Conservation (phyloP, 2,797 vertebrate species). For the Catamblyrhynchus diadema region DNA sequence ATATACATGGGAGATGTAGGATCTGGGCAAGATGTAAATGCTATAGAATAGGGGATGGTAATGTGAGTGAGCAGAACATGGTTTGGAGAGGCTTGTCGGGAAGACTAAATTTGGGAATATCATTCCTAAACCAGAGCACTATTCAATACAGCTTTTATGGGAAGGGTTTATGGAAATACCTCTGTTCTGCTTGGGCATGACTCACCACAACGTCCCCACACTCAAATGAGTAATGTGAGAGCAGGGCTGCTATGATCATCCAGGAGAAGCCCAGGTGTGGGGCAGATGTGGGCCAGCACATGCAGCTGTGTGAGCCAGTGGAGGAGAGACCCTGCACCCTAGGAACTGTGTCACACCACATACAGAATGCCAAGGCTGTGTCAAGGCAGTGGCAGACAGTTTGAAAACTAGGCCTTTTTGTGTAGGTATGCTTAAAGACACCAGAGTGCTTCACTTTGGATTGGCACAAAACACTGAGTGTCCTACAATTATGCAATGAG, state of each 20-base stretch:
- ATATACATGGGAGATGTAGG: fast-evolving
- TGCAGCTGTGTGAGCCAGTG: fast-evolving
- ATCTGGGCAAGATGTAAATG: neutral
- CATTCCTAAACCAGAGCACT: neutral
- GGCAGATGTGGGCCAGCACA: neutral
- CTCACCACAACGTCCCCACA: neutral
- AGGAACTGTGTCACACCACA: fast-evolving
- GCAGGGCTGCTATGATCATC: neutral
- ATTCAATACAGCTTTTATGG: neutral
- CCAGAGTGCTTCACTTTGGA: neutral
- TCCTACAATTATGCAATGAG: neutral
- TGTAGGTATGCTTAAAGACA: neutral
- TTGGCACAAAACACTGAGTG: neutral
- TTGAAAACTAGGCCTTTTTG: neutral
- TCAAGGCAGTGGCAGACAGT: neutral
- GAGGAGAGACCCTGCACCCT: neutral
- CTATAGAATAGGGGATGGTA: no score
- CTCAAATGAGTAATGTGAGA: neutral
- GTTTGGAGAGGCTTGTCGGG: neutral
- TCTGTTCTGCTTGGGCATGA: neutral
- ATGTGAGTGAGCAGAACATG: fast-evolving
- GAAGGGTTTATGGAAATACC: neutral
- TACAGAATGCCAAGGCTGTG: neutral
- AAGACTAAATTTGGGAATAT: neutral
- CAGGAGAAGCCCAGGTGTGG: neutral